Evolutionary conservation across 2,113 vertebrate species (phyloP).

Genomic region (Ellobius talpinus): DNA sequence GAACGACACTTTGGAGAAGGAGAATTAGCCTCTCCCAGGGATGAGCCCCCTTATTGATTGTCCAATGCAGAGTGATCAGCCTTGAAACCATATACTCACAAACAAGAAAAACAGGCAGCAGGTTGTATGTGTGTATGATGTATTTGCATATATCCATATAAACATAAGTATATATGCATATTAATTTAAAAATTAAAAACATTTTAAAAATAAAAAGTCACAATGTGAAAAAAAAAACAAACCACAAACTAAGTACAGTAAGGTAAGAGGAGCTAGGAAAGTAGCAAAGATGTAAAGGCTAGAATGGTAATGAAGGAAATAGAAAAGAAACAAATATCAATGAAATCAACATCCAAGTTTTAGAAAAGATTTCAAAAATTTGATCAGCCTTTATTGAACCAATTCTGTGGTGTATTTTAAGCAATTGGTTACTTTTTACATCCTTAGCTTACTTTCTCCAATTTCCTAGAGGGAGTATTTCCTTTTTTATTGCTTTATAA

Average conservation of each 20-base stretch:
- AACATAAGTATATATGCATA: not conserved
- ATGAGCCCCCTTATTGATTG: not conserved
- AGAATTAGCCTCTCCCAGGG: not conserved
- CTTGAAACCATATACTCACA: not conserved
- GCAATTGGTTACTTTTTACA: not conserved
- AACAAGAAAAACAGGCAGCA: not conserved
- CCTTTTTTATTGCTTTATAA: not conserved
- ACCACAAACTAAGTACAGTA: not conserved
- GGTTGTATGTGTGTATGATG: not conserved
- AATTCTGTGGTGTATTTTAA: not conserved
- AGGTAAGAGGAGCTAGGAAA: not conserved
- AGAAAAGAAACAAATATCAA: not conserved
- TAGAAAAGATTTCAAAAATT: slow-evolving; percentile 45
- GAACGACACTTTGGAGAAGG: not conserved
- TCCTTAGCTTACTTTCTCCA: not conserved
- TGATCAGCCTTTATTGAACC: not conserved
- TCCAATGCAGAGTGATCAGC: not conserved
- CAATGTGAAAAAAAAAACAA: not conserved
- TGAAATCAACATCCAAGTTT: slow-evolving; percentile 4
- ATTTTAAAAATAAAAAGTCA: not conserved
- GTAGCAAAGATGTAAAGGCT: not conserved
- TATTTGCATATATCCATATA: not conserved
- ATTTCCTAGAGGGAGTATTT: slow-evolving; percentile 20
- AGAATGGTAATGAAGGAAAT: slow-evolving; percentile 36
- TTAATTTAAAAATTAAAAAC: not conserved